phyloP scores from a whole-genome alignment of 2,888 invertebrate species.

The Eilema depressum region DNA sequence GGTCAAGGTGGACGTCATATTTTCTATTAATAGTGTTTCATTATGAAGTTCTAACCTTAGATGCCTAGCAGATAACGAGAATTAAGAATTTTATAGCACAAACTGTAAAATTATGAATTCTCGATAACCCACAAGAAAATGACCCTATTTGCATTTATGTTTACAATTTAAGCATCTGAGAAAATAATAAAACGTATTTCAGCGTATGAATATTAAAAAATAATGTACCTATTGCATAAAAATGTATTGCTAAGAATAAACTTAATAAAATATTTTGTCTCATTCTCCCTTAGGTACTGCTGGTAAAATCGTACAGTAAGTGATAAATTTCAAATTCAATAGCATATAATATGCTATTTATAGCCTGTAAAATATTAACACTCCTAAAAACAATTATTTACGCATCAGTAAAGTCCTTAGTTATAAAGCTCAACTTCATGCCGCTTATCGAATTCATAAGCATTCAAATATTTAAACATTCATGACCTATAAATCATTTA shows the following conservation, averaged over 20 bases:
- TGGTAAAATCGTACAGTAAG: not conserved
- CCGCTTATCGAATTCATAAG: not conserved
- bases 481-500: conserved; percentile 1
- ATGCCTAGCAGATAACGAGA: not conserved
- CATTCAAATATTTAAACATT: not conserved
- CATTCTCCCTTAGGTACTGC: not conserved
- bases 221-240: not conserved
- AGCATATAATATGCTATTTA: no score
- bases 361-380: not conserved
- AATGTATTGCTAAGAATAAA: no score
- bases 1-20: not conserved
- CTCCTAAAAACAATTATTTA: not conserved
- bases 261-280: not conserved
- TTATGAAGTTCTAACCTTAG: not conserved
- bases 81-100: no score
- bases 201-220: no score
- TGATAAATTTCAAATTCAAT: not conserved
- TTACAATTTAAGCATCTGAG: no score
- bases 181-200: no score
- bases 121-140: no score
- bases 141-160: no score
- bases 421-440: not conserved
- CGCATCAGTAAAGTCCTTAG: conserved; percentile 1
- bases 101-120: no score
- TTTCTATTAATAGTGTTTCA: not conserved